Evolutionary conservation across 2,797 vertebrate species (phyloP), one percentile per base, ranked within the genome.

Genomic region (Scolopax bukidnonensis): DNA sequence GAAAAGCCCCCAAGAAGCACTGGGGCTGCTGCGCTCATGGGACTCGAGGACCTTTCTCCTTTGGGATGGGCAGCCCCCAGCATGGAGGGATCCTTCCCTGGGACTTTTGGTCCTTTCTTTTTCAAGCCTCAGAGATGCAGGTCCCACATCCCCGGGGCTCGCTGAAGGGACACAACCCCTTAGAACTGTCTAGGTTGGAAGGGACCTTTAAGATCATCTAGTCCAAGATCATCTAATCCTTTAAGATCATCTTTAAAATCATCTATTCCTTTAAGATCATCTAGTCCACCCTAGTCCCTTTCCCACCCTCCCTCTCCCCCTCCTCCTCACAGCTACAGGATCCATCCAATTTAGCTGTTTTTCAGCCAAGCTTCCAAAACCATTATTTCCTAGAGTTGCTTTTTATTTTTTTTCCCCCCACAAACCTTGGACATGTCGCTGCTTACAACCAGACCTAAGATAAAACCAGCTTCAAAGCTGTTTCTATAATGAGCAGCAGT

Each of bases 401-500:
- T 32, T 20, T 13, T 30, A 30, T 18, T 18, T 7, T 16, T 3
- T 41, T 16, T 8, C 6, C 28, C 2, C 8, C 40, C 5, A 3
- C 11, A 33, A 81, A 51, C 13, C 71, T 73, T 33, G 69, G 56
- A n/a, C 82, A 83, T 40, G 81, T 85, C 30, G 0, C 51, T 74
- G 59, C 93, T 91, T 60, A 21, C 85, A 80, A 53, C 64, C 85
- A 68, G 7, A 14, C 81, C 91, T 5, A 50, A 82, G 56, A 80
- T 59, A 83, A 93, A 76, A 64, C 50, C 33, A 19, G 38, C 84
- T 95, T 89, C 93, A 93, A 95, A 89, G 95, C 51, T 1, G 10
- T 60, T 50, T 61, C 84, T 32, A 11, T 96, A 95, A 94, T 19
- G 87, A 92, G 93, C 94, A 87, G 76, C 79, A 17, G 32, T 6